These are phyloP conservation scores for Galaxias olidus DNA, from an alignment of 2,797 vertebrate genomes.

Conservation along the genomic window DNA sequence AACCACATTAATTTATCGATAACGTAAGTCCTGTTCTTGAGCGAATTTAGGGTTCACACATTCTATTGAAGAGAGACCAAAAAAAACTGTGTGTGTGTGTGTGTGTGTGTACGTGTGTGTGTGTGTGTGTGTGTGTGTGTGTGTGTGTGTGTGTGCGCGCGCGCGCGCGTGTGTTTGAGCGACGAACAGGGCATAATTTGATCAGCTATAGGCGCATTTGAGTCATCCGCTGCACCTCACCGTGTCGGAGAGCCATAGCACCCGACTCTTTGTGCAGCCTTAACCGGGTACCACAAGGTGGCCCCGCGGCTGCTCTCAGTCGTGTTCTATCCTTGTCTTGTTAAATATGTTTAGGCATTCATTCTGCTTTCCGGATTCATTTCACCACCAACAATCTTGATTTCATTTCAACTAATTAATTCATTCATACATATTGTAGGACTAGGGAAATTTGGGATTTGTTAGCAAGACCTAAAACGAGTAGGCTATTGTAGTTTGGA, in stretches of 20 bases:
- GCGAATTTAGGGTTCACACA: not conserved
- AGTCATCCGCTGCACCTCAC: slow-evolving; percentile 13
- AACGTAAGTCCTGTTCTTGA: slow-evolving; percentile 39
- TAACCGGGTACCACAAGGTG: not conserved
- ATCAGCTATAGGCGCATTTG: slow-evolving; percentile 11
- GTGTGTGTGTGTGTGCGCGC: slow-evolving; percentile 1
- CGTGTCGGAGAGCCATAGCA: not conserved
- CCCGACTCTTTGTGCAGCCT: slow-evolving; percentile 1
- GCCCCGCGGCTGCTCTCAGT: no score
- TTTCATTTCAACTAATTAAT: no score
- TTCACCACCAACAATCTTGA: no score
- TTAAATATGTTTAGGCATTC: no score
- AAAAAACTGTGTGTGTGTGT: slow-evolving; percentile 17
- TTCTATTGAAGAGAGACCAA: slow-evolving; percentile 17
- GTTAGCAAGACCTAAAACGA: no score
- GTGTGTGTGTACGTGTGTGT: slow-evolving; percentile 22
- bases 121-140: slow-evolving; percentile 25
- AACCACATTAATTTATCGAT: slow-evolving; percentile 75
- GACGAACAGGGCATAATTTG: slow-evolving; percentile 6
- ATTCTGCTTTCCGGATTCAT: no score
- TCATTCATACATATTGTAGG: no score
- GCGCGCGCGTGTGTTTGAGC: not conserved
- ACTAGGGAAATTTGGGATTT: no score
- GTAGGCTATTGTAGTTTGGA: no score
- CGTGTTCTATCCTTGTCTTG: no score